Evolutionary conservation across 1,140 invertebrate species (phyloP).

Genomic region (Pectinophora gossypiella): DNA sequence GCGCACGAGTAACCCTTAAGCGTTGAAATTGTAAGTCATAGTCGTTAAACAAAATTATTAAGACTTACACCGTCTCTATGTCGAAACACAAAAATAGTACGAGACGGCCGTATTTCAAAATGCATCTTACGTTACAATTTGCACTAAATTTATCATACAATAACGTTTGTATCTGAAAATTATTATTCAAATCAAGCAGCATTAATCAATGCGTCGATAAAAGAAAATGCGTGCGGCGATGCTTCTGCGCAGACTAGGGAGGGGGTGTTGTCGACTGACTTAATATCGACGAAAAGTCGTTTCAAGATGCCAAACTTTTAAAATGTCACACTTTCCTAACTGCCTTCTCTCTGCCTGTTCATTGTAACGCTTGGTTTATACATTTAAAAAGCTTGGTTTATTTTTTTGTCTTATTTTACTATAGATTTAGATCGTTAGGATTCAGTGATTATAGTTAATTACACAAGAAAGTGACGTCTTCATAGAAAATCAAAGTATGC

Average conservation of each 20-base stretch:
- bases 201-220: slow-evolving; percentile 72
- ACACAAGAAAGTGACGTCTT: too few species aligned
- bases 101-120: slow-evolving; percentile 24
- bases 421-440: too few species aligned
- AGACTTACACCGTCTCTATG: slow-evolving; percentile 6
- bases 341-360: too few species aligned
- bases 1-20: too few species aligned
- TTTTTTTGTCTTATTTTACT: too few species aligned
- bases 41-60: slow-evolving; percentile 25
- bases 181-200: slow-evolving; percentile 72
- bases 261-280: slow-evolving; percentile 8
- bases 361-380: too few species aligned
- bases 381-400: too few species aligned
- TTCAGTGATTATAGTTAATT: too few species aligned
- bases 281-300: slow-evolving; percentile 10
- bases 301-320: too few species aligned
- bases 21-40: background rate
- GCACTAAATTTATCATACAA: slow-evolving; percentile 75
- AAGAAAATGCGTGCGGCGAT: slow-evolving; percentile 63
- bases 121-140: slow-evolving; percentile 64
- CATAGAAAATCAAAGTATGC: too few species aligned
- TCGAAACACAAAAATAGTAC: background rate
- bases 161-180: slow-evolving; percentile 71
- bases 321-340: too few species aligned
- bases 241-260: slow-evolving; percentile 46